Evolutionary conservation across 2,797 vertebrate genomes (phyloP).

Genomic region (Sus cebifrons): DNA sequence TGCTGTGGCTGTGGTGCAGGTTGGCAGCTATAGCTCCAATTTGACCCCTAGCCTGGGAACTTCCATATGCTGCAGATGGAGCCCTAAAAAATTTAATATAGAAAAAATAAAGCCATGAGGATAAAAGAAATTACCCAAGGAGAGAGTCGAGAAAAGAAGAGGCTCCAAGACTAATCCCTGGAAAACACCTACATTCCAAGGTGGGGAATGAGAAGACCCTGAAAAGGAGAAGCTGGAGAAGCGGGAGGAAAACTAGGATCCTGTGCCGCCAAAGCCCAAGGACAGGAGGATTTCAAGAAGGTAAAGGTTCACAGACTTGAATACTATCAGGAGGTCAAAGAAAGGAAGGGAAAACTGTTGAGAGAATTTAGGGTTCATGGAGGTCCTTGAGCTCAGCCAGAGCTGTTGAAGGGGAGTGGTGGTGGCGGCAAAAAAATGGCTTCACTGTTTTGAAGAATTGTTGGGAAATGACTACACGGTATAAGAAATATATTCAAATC

Average conservation of each 20-base stretch:
- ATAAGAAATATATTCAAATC: background rate
- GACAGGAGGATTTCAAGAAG: slow-evolving; percentile 29
- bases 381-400: background rate
- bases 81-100: too few species aligned
- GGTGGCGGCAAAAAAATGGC: background rate
- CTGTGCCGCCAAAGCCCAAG: background rate
- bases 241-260: background rate
- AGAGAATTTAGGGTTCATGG: background rate
- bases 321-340: background rate
- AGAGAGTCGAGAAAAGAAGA: background rate
- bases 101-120: background rate
- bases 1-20: too few species aligned
- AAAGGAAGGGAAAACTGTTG: background rate
- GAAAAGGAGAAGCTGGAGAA: slow-evolving; percentile 12
- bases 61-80: too few species aligned
- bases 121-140: slow-evolving; percentile 6
- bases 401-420: background rate
- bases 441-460: slow-evolving; percentile 45
- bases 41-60: too few species aligned
- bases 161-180: slow-evolving; percentile 3
- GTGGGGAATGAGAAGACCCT: background rate
- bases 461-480: slow-evolving; percentile 11
- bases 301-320: slow-evolving; percentile 13
- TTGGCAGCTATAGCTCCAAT: too few species aligned
- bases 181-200: background rate